Evolutionary conservation across 2,113 vertebrate species (phyloP).

Genomic region (Pomatostomus ruficeps): DNA sequence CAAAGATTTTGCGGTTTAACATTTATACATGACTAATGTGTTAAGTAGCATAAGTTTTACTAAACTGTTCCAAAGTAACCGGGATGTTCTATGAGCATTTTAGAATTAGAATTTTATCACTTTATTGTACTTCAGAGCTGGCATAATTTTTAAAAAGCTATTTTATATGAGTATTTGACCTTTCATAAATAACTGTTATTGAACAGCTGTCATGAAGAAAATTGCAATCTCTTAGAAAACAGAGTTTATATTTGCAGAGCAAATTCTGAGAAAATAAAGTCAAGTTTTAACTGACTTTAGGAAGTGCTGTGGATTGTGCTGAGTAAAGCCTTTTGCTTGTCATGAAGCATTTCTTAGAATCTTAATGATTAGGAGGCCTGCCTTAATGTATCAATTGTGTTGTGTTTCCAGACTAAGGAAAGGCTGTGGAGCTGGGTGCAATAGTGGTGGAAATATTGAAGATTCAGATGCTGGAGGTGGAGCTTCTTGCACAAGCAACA

Average conservation of each 20-base stretch:
- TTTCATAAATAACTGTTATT: background rate
- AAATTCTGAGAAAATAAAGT: background rate
- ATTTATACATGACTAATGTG: background rate
- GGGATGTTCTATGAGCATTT: background rate
- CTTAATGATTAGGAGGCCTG: background rate
- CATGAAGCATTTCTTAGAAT: background rate
- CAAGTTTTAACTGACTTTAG: background rate
- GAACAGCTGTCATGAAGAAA: background rate
- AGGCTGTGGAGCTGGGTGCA: conserved; percentile 96
- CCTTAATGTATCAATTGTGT: background rate
- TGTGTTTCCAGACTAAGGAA: conserved; percentile 83
- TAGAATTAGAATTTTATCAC: background rate
- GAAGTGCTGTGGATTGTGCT: background rate
- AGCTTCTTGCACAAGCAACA: conserved; percentile 84
- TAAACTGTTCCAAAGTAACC: background rate
- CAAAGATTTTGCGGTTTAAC: background rate
- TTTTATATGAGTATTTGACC: background rate
- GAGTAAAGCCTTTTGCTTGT: background rate
- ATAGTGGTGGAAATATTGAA: conserved; percentile 97
- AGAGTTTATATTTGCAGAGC: background rate
- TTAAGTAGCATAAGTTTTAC: background rate
- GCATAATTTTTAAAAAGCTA: background rate
- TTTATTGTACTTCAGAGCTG: background rate
- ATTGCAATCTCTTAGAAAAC: background rate
- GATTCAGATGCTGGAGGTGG: conserved; percentile 89